Evolutionary conservation across 2,888 invertebrate genomes (phyloP).

Genomic region (Xestia c-nigrum): DNA sequence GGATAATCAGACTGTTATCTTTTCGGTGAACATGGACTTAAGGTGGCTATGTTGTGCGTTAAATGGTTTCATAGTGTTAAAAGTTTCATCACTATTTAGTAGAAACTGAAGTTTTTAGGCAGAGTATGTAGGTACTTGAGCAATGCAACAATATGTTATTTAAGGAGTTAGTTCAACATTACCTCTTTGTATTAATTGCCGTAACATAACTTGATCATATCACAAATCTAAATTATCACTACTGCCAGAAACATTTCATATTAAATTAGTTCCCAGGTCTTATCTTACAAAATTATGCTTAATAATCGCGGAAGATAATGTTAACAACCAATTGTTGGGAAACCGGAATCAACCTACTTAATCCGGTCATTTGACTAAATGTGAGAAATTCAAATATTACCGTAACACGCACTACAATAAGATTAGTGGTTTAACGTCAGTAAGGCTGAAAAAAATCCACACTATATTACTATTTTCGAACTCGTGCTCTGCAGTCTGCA

Average conservation of each 20-base stretch:
- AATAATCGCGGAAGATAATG: slow-evolving; percentile 58
- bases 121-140: too few species aligned
- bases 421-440: not conserved
- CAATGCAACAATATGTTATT: not conserved
- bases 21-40: too few species aligned
- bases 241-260: slow-evolving; percentile 10
- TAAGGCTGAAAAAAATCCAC: too few species aligned
- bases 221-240: slow-evolving; percentile 21
- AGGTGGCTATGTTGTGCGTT: not conserved
- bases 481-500: too few species aligned
- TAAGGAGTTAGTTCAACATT: not conserved
- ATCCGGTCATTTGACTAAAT: slow-evolving; percentile 45
- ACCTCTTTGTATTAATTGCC: not conserved
- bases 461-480: not conserved
- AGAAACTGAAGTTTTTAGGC: not conserved
- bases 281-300: slow-evolving; percentile 41
- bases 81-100: not conserved
- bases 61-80: not conserved
- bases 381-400: slow-evolving; percentile 60
- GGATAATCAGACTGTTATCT: too few species aligned
- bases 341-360: slow-evolving; percentile 45
- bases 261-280: slow-evolving; percentile 27
- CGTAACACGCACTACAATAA: slow-evolving; percentile 35
- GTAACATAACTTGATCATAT: slow-evolving; percentile 5
- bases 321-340: slow-evolving; percentile 59